Evolutionary conservation across 2,113 vertebrate species (phyloP).

Genomic region (Cavia aperea): DNA sequence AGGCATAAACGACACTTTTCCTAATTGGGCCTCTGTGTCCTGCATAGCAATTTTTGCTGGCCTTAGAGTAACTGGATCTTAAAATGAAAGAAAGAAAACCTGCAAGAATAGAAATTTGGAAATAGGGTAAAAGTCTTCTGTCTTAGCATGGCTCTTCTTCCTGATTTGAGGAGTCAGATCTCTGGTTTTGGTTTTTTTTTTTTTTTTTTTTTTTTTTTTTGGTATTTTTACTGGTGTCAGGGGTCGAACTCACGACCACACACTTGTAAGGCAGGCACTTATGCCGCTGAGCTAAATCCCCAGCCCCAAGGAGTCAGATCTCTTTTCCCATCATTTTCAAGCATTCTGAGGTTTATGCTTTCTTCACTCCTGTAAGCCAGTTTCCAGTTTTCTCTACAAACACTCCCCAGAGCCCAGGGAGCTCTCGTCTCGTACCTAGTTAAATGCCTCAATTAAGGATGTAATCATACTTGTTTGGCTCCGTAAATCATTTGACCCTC

Average conservation of each 20-base stretch:
- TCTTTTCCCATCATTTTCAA: neutral
- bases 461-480: constrained; percentile 34
- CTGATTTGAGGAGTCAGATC: neutral
- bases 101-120: neutral
- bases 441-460: constrained; percentile 50
- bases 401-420: constrained; percentile 25
- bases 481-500: constrained; percentile 53
- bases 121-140: neutral
- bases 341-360: neutral
- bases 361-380: constrained; percentile 28
- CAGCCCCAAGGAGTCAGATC: neutral
- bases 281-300: too few relatives aligned
- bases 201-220: too few relatives aligned
- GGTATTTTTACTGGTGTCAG: too few relatives aligned
- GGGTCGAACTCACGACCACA: too few relatives aligned
- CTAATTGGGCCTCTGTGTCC: neutral
- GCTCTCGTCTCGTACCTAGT: constrained; percentile 35
- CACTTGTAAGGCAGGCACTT: too few relatives aligned
- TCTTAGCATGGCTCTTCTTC: neutral
- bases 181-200: neutral
- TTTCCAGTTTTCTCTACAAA: constrained; percentile 40
- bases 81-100: neutral
- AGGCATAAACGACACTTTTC: neutral
- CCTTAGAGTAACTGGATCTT: constrained; percentile 29
- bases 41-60: constrained; percentile 37